Conservation (phyloP, 2,113 vertebrate genomes). For the Notarius quadriscutis region DNA sequence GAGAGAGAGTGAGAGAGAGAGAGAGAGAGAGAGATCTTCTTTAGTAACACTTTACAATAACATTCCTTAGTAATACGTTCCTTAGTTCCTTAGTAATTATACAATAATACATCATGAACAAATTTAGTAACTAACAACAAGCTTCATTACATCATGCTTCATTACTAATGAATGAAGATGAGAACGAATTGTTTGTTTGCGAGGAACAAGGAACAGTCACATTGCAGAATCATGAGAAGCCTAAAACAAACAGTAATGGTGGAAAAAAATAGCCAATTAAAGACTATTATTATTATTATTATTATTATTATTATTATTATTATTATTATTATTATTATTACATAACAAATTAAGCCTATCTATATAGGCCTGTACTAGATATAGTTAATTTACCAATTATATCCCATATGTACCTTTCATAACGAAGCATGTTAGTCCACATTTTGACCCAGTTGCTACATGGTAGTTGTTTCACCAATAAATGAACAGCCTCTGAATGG, state of each 20-base stretch:
- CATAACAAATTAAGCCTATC: background rate
- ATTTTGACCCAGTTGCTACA: background rate
- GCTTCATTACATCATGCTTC: background rate
- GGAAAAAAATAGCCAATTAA: background rate
- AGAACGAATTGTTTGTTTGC: background rate
- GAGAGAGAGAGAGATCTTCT: too few species aligned
- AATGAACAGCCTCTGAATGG: background rate
- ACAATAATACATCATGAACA: background rate
- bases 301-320: too few species aligned
- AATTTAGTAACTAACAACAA: too few species aligned
- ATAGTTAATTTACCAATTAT: background rate
- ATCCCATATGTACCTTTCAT: too few species aligned
- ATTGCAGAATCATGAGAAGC: background rate
- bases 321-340: too few species aligned
- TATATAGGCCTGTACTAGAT: background rate
- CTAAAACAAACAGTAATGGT: background rate
- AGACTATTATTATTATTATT: background rate
- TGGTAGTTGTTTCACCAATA: background rate
- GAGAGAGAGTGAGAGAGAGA: too few species aligned
- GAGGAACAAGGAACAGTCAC: background rate
- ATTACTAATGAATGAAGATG: background rate
- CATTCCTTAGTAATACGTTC: background rate
- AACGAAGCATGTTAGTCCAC: background rate
- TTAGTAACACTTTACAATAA: background rate
- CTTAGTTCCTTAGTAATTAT: background rate